Evolutionary conservation across 2,113 vertebrate genomes (phyloP).

Genomic region (Phocoena phocoena): DNA sequence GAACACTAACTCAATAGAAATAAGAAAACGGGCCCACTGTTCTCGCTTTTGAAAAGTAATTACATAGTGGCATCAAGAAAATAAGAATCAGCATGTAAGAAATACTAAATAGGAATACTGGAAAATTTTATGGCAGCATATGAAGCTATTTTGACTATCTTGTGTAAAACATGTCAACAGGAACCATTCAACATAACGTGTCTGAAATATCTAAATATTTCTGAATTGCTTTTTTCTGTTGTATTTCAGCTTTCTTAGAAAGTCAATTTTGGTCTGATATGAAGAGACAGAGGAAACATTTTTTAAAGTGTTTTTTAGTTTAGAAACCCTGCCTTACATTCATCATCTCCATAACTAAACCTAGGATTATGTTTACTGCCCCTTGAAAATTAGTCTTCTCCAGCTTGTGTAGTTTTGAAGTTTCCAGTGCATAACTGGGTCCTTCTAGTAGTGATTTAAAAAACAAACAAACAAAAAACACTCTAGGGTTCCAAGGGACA

Average conservation of each 20-base stretch:
- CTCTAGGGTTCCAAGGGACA: accelerated
- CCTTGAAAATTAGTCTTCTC: neutral
- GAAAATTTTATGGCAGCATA: neutral
- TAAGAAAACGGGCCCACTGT: neutral
- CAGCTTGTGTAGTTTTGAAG: accelerated
- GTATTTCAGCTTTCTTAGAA: neutral
- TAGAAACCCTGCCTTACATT: neutral
- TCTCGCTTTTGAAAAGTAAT: slow-evolving; percentile 64
- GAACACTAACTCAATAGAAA: slow-evolving; percentile 66
- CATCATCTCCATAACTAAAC: neutral
- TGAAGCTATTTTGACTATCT: neutral
- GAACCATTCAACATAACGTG: neutral
- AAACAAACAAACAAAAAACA: neutral
- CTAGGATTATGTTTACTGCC: neutral
- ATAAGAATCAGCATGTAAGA: slow-evolving; percentile 43
- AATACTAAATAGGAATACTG: neutral
- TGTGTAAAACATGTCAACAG: neutral
- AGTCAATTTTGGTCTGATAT: neutral
- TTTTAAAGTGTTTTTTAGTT: neutral
- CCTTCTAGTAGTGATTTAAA: neutral
- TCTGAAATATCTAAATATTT: neutral
- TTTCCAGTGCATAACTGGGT: neutral
- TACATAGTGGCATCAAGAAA: slow-evolving; percentile 47
- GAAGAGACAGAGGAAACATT: neutral
- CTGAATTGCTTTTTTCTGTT: neutral